phyloP scores from a whole-genome alignment of 2,888 invertebrate species.

The Hofmannophila pseudospretella region DNA sequence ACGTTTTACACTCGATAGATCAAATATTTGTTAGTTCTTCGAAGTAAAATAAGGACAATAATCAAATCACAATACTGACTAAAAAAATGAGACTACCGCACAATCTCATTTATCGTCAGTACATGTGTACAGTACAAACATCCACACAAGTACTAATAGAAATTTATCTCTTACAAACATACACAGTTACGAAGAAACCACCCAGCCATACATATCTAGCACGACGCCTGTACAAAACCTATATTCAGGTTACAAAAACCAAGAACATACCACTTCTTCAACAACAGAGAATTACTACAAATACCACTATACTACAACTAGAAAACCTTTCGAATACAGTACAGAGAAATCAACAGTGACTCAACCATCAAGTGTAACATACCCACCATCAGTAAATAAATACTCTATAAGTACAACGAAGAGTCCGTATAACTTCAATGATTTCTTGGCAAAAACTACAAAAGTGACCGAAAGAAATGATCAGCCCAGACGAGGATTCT shows the following conservation, averaged over 20 bases:
- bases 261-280: slow-evolving; percentile 26
- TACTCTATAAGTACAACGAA: slow-evolving; percentile 71
- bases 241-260: slow-evolving; percentile 12
- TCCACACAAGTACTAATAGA: slow-evolving; percentile 43
- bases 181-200: slow-evolving; percentile 66
- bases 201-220: slow-evolving; percentile 65
- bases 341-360: slow-evolving; percentile 18
- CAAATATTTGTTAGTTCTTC: too few species aligned
- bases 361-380: slow-evolving; percentile 17
- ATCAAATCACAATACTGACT: slow-evolving; percentile 45
- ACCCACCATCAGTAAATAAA: slow-evolving; percentile 52
- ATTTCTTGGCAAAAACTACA: slow-evolving; percentile 56
- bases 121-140: slow-evolving; percentile 40
- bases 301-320: slow-evolving; percentile 40
- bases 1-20: too few species aligned
- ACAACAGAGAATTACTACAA: slow-evolving; percentile 41
- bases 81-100: slow-evolving; percentile 36
- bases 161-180: slow-evolving; percentile 40
- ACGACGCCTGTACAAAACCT: slow-evolving; percentile 41
- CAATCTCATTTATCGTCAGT: slow-evolving; percentile 44
- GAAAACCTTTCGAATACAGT: slow-evolving; percentile 10
- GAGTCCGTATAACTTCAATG: slow-evolving; percentile 76
- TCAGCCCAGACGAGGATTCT: slow-evolving; percentile 49
- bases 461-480: slow-evolving; percentile 35
- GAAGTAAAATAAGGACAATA: too few species aligned